Percentiles rank a stretch among this genome's conserved stretches.
These are phyloP conservation scores for Porites australiensis DNA, from an alignment of 64 coral and sea anemone genomes.

Conservation along the genomic window DNA sequence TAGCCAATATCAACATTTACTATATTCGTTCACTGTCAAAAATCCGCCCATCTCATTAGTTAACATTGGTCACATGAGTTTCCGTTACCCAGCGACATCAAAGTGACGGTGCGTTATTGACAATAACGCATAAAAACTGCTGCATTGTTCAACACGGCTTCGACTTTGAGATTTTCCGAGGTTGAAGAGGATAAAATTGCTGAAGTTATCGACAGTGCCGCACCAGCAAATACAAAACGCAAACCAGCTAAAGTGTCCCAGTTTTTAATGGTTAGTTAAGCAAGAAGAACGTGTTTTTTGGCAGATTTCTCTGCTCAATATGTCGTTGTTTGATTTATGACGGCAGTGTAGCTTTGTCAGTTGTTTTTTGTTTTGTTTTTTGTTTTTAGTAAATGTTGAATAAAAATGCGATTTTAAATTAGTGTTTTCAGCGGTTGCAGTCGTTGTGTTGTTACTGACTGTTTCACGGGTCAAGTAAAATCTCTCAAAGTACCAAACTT, in stretches of 20 bases:
- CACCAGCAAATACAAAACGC: not conserved
- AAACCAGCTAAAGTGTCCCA: conserved; percentile 6
- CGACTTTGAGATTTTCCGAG: conserved; percentile 59
- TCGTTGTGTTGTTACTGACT: too few relatives aligned
- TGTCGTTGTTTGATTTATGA: not conserved
- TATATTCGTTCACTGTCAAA: conserved; percentile 35
- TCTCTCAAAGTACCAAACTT: too few relatives aligned
- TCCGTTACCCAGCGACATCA: conserved; percentile 60
- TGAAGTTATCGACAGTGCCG: conserved; percentile 10
- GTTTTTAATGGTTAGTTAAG: conserved; percentile 12
- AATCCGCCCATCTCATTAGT: conserved; percentile 45
- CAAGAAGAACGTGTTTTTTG: not conserved
- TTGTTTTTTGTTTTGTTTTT: not conserved
- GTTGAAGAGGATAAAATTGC: conserved; percentile 28
- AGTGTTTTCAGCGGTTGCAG: too few relatives aligned
- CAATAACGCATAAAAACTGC: conserved; percentile 60
- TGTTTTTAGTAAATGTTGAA: not conserved
- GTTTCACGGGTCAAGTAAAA: too few relatives aligned
- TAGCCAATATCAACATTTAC: not conserved
- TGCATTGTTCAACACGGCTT: conserved; percentile 62
- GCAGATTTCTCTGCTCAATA: not conserved
- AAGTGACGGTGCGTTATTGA: conserved; percentile 39
- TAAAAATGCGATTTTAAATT: not conserved
- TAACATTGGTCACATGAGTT: conserved; percentile 44
- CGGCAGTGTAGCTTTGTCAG: not conserved